phyloP scores from a whole-genome alignment of 2,113 vertebrate species.

The Menidia beryllina region DNA sequence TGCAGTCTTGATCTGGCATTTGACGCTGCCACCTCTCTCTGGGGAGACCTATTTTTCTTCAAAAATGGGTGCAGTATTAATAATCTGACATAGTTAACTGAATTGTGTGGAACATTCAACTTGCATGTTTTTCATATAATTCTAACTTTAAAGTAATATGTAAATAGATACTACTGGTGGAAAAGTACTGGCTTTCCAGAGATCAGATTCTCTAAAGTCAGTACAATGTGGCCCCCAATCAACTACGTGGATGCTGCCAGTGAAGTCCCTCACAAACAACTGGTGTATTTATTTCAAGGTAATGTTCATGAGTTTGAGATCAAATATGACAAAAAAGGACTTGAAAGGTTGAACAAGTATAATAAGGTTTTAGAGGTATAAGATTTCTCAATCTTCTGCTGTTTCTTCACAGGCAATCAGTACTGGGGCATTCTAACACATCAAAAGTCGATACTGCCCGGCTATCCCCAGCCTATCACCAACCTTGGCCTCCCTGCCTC shows the following conservation, averaged over 20 bases:
- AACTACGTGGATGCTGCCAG: conserved; percentile 74
- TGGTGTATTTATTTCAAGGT: conserved; percentile 72
- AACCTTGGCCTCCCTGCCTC: neutral
- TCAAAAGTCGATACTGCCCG: neutral
- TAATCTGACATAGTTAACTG: neutral
- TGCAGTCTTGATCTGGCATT: conserved; percentile 69
- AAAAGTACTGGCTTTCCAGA: conserved; percentile 47
- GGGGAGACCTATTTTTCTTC: conserved; percentile 77
- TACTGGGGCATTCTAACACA: neutral
- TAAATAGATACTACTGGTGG: conserved; percentile 76
- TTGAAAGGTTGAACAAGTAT: neutral
- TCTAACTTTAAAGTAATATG: neutral
- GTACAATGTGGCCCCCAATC: conserved; percentile 71
- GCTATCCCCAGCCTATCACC: neutral
- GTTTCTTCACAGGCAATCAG: conserved; percentile 61
- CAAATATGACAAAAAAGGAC: neutral
- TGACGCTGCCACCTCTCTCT: conserved; percentile 76
- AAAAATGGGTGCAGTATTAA: conserved; percentile 61
- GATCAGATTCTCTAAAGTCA: conserved; percentile 1
- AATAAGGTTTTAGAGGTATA: neutral
- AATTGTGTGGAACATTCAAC: neutral
- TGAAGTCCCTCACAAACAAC: conserved; percentile 51
- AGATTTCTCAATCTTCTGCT: neutral
- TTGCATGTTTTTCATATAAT: neutral
- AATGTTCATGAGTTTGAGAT: neutral